Evolutionary conservation across 2,113 vertebrate species (phyloP).

Genomic region (Chloropsis cyanopogon): DNA sequence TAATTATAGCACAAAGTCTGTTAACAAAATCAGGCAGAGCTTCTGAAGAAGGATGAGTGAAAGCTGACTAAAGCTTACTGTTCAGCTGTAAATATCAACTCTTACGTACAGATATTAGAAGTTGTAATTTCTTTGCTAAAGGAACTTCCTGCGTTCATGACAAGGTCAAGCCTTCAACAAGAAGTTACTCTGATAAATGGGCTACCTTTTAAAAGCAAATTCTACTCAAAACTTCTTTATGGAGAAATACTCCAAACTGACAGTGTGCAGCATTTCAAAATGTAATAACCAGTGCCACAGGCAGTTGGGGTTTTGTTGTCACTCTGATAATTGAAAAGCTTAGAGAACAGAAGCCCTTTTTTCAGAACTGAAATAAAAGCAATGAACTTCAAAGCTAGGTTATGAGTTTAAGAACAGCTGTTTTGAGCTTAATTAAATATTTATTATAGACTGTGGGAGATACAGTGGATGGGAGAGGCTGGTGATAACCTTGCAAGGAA

Average conservation of each 20-base stretch:
- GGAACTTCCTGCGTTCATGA: background rate
- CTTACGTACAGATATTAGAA: background rate
- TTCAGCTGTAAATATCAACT: background rate
- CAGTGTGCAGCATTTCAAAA: background rate
- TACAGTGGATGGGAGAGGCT: background rate
- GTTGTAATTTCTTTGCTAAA: background rate
- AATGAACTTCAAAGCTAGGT: background rate
- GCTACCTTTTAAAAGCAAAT: background rate
- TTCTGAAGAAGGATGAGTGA: background rate
- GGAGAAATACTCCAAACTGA: background rate
- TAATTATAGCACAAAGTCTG: background rate
- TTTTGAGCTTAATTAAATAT: background rate
- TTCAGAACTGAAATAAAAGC: background rate
- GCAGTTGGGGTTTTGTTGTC: background rate
- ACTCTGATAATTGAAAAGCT: background rate
- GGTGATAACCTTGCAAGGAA: background rate
- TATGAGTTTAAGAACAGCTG: background rate
- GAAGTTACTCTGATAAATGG: background rate
- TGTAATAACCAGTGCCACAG: background rate
- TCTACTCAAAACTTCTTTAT: background rate
- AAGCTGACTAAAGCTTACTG: background rate
- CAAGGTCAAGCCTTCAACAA: background rate
- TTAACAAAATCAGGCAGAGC: background rate
- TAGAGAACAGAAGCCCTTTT: background rate
- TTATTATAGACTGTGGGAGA: background rate